phyloP scores from a whole-genome alignment of 2,113 vertebrate genomes.

The Alouatta palliata region DNA sequence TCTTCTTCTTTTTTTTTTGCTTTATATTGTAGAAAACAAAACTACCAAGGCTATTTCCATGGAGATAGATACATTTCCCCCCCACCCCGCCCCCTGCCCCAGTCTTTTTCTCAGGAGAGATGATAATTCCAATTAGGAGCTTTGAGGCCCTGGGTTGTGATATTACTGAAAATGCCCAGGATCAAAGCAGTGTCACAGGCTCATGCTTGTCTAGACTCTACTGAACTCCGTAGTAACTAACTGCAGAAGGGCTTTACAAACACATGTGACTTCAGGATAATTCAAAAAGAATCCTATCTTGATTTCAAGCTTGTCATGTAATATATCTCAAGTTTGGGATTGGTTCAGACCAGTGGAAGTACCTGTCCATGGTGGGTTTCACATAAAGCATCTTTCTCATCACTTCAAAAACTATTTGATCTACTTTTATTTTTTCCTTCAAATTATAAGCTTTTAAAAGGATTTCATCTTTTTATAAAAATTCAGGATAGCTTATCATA shows the following conservation, averaged over 20 bases:
- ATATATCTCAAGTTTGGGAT: not conserved
- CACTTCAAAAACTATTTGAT: not conserved
- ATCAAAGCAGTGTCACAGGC: not conserved
- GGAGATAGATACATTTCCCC: not conserved
- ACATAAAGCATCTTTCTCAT: not conserved
- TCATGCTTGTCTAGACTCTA: not conserved
- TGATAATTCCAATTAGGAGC: not conserved
- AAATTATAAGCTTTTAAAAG: not conserved
- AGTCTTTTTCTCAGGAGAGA: not conserved
- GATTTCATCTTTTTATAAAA: not conserved
- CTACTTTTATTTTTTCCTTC: not conserved
- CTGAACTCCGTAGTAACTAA: not conserved
- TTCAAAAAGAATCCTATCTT: not conserved
- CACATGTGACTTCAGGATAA: not conserved
- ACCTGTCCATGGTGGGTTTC: not conserved
- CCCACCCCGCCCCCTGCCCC: too few relatives aligned
- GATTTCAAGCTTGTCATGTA: not conserved
- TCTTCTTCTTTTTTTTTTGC: not conserved
- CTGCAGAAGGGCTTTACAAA: not conserved
- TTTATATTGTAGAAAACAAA: slow-evolving; percentile 3
- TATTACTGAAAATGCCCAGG: not conserved
- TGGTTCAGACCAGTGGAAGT: not conserved
- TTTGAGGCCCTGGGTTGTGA: not conserved
- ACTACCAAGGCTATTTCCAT: not conserved
- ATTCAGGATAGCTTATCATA: not conserved